Evolutionary conservation across 1,140 invertebrate species (phyloP).

Genomic region (Drosophila athabasca): DNA sequence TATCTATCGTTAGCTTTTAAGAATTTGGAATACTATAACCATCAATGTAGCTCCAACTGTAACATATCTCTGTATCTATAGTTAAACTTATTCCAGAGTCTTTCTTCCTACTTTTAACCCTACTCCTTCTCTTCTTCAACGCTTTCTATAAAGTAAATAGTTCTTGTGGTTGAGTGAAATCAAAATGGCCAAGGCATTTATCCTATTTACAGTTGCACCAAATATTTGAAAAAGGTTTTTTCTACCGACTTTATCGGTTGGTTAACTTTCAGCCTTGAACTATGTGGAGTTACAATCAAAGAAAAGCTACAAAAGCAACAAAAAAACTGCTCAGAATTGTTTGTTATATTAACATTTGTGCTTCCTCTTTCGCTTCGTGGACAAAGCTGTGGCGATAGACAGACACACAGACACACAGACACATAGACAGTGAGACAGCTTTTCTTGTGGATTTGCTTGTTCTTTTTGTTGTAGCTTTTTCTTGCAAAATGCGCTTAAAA

Average conservation of each 20-base stretch:
- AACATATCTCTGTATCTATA: too few relatives aligned
- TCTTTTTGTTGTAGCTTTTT: slow-evolving; percentile 48
- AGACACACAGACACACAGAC: neutral
- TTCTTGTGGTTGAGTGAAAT: slow-evolving; percentile 52
- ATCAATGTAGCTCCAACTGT: too few relatives aligned
- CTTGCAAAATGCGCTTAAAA: slow-evolving; percentile 70
- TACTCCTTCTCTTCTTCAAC: neutral
- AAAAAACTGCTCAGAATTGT: slow-evolving; percentile 17
- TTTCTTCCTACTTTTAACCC: too few relatives aligned
- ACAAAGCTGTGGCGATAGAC: slow-evolving; percentile 2
- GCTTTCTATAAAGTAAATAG: slow-evolving; percentile 47
- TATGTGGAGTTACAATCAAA: slow-evolving; percentile 13
- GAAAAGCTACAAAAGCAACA: slow-evolving; percentile 21
- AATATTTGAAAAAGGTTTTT: slow-evolving; percentile 35
- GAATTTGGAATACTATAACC: too few relatives aligned
- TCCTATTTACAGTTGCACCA: slow-evolving; percentile 34
- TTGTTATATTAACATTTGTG: slow-evolving; percentile 47
- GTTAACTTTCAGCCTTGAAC: slow-evolving; percentile 34
- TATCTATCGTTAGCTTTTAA: too few relatives aligned
- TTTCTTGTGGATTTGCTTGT: slow-evolving; percentile 35
- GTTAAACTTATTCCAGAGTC: too few relatives aligned
- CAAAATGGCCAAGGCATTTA: slow-evolving; percentile 23
- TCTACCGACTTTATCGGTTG: neutral
- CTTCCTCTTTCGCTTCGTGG: slow-evolving; percentile 17
- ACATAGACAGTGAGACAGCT: slow-evolving; percentile 23